Conservation (phyloP, 2,113 vertebrate genomes). For the Camelus bactrianus region DNA sequence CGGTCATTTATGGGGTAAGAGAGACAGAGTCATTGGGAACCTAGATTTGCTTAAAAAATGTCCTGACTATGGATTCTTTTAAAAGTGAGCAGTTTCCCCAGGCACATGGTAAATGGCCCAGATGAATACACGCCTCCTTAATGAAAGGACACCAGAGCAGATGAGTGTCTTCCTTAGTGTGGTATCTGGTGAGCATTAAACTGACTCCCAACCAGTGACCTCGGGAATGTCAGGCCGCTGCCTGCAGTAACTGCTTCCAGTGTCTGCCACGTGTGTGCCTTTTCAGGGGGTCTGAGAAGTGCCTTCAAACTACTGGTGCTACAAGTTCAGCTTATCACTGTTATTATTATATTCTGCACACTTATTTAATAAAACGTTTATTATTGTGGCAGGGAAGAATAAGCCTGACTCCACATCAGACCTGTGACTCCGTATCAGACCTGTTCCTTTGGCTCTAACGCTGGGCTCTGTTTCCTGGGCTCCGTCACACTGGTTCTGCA, state of each 20-base stretch:
- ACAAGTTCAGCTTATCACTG: not conserved
- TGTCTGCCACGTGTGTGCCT: not conserved
- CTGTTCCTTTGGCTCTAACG: too few species aligned
- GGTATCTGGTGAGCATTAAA: not conserved
- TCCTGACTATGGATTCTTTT: not conserved
- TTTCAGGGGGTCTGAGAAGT: not conserved
- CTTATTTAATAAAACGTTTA: not conserved
- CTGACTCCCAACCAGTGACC: too few species aligned
- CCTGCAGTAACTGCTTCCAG: not conserved
- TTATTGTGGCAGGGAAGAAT: not conserved
- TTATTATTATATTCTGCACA: not conserved
- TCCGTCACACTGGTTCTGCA: too few species aligned
- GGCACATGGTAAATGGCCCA: not conserved
- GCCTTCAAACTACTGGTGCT: not conserved
- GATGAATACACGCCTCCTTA: not conserved
- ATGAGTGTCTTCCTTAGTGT: not conserved
- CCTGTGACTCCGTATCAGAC: too few species aligned
- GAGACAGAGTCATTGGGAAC: not conserved
- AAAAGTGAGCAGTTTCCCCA: not conserved
- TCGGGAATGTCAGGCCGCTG: too few species aligned
- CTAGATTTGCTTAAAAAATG: not conserved
- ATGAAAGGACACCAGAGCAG: not conserved
- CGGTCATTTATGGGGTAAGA: not conserved
- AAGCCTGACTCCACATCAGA: too few species aligned
- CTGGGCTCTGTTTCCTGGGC: too few species aligned